phyloP scores from a whole-genome alignment of 2,797 vertebrate species.

The Apogon hyalosoma region DNA sequence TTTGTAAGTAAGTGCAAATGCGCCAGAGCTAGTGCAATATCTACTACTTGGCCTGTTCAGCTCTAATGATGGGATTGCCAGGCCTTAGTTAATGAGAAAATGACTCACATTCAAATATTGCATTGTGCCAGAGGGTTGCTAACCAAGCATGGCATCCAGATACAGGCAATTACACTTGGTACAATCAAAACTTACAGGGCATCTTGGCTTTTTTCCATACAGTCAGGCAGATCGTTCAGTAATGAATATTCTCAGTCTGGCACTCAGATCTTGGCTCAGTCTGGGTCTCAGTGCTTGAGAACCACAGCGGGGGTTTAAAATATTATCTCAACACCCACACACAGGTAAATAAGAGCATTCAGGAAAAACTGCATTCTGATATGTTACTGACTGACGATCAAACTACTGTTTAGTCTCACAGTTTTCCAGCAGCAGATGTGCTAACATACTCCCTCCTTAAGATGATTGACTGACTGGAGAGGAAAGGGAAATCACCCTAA shows the following conservation, averaged over 20 bases:
- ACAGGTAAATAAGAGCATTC: slow-evolving; percentile 62
- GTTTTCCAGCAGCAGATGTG: slow-evolving; percentile 48
- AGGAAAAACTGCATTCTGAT: slow-evolving; percentile 47
- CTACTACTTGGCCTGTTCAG: slow-evolving; percentile 47
- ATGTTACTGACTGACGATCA: slow-evolving; percentile 55
- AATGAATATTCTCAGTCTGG: slow-evolving; percentile 54
- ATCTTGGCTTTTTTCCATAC: slow-evolving; percentile 40
- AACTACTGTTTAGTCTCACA: slow-evolving; percentile 60
- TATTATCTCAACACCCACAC: slow-evolving; percentile 27
- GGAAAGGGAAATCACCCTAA: slow-evolving; percentile 54
- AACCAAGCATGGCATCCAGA: slow-evolving; percentile 44
- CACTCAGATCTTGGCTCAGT: slow-evolving; percentile 30
- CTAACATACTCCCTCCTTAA: slow-evolving; percentile 41
- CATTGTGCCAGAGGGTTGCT: slow-evolving; percentile 40
- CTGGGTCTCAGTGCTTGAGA: slow-evolving; percentile 32
- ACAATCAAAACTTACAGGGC: slow-evolving; percentile 44
- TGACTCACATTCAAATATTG: slow-evolving; percentile 5
- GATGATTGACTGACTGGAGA: slow-evolving; percentile 64
- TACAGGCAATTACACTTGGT: slow-evolving; percentile 43
- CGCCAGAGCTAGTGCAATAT: slow-evolving; percentile 56
- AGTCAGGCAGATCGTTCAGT: slow-evolving; percentile 32
- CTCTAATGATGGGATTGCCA: slow-evolving; percentile 49
- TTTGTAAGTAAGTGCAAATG: slow-evolving; percentile 53
- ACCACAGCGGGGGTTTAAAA: slow-evolving; percentile 38
- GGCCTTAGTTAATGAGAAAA: slow-evolving; percentile 45